These are phyloP conservation scores for Trichechus manatus DNA, from an alignment of 2,113 vertebrate genomes.

Conservation along the genomic window DNA sequence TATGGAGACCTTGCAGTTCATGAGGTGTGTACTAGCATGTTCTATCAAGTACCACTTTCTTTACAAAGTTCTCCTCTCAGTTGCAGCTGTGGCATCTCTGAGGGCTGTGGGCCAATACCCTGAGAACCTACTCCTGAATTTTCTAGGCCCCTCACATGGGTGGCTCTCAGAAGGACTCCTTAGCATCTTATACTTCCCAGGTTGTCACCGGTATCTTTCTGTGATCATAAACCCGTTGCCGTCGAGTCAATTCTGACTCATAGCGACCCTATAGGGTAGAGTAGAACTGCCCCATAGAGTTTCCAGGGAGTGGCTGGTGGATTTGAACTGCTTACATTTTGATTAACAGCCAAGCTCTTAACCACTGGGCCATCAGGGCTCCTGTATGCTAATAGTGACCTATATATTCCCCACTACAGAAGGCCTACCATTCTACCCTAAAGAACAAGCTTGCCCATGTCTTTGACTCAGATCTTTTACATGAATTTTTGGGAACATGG, in stretches of 20 bases:
- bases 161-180: neutral
- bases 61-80: neutral
- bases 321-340: too few relatives aligned
- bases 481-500: neutral
- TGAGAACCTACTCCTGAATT: neutral
- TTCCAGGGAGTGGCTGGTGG: too few relatives aligned
- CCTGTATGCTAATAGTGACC: too few relatives aligned
- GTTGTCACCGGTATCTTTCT: neutral
- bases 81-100: neutral
- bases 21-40: accelerated
- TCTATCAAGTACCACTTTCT: neutral
- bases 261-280: too few relatives aligned
- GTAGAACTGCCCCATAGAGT: too few relatives aligned
- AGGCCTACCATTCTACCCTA: neutral
- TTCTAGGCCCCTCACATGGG: neutral
- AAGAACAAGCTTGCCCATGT: neutral
- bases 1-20: neutral
- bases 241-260: too few relatives aligned
- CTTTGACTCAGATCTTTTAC: neutral
- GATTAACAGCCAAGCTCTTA: too few relatives aligned
- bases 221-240: neutral
- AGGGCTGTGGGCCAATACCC: neutral
- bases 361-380: too few relatives aligned
- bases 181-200: neutral
- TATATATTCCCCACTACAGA: neutral